Conservation (phyloP, 2,113 vertebrate genomes). For the Elgaria multicarinata region DNA sequence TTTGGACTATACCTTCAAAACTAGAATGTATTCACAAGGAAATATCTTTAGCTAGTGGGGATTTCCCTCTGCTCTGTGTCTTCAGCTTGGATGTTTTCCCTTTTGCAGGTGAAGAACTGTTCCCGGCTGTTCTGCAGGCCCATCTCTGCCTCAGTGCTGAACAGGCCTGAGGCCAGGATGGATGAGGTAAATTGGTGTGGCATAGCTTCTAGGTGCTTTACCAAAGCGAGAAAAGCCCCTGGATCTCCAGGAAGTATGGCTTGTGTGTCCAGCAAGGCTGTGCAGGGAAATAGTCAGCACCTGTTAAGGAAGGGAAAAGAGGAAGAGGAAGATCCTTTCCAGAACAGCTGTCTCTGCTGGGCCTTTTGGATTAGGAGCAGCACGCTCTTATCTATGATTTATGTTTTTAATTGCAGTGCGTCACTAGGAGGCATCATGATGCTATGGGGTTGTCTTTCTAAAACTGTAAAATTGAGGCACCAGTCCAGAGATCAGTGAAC, state of each 20-base stretch:
- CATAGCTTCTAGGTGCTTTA: not conserved
- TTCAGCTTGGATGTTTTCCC: constrained; percentile 13
- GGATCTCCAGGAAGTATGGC: not conserved
- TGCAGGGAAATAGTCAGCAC: not conserved
- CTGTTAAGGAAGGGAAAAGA: not conserved
- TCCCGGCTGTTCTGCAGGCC: constrained; percentile 71
- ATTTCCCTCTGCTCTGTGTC: too few relatives aligned
- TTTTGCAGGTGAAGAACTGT: constrained; percentile 71
- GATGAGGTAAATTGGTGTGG: constrained; percentile 63
- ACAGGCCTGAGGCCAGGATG: constrained; percentile 35
- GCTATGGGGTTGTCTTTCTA: not conserved
- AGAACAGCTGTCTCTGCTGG: not conserved
- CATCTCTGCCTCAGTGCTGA: constrained; percentile 64
- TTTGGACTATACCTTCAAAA: not conserved
- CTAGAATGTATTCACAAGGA: not conserved
- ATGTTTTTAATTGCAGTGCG: not conserved
- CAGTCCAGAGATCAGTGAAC: not conserved
- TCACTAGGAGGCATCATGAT: not conserved
- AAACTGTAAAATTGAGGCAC: not conserved
- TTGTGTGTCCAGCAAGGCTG: not conserved
- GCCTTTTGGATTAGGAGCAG: not conserved
- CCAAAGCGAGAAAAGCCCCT: fast-evolving
- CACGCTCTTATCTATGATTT: not conserved
- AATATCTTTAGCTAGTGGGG: not conserved
- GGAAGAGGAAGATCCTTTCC: not conserved